Percentiles rank a stretch among this genome's conserved stretches.
Conservation (phyloP, 1,140 invertebrate species). For the Drosophila littoralis region DNA sequence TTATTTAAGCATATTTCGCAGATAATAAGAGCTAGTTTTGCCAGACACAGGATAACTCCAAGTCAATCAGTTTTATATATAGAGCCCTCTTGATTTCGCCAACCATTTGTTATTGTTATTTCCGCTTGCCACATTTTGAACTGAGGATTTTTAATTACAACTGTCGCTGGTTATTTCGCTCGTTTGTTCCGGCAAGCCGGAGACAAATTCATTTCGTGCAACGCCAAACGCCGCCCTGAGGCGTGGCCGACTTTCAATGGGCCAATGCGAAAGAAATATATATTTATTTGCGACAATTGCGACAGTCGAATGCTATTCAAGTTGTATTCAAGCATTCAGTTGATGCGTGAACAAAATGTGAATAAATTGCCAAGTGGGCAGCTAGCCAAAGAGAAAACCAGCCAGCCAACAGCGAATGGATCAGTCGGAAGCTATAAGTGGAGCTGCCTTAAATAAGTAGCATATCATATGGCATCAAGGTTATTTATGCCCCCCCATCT, state of each 20-base stretch:
- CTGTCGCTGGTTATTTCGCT: slow-evolving; percentile 45
- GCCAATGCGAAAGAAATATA: slow-evolving; percentile 7
- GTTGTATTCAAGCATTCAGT: slow-evolving; percentile 10
- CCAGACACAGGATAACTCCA: neutral
- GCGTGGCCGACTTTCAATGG: slow-evolving; percentile 26
- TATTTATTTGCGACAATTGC: slow-evolving; percentile 16
- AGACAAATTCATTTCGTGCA: slow-evolving; percentile 72
- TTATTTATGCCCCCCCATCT: slow-evolving; percentile 60
- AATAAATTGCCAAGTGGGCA: slow-evolving; percentile 50
- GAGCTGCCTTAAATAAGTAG: slow-evolving; percentile 59
- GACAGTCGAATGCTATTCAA: slow-evolving; percentile 2
- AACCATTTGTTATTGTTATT: slow-evolving; percentile 8
- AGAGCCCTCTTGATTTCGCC: neutral
- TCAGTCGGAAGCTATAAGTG: neutral
- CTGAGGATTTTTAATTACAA: slow-evolving; percentile 73
- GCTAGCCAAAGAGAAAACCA: slow-evolving; percentile 18
- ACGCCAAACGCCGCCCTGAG: slow-evolving; percentile 40
- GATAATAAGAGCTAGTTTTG: too few species aligned
- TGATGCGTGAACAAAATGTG: slow-evolving; percentile 52
- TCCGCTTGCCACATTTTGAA: slow-evolving; percentile 17
- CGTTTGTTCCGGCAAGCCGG: slow-evolving; percentile 45
- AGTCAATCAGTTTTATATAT: neutral
- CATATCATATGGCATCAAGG: slow-evolving; percentile 58
- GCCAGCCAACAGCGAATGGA: too few species aligned
- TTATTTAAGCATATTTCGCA: too few species aligned